Conservation (phyloP, 2,113 vertebrate genomes). For the Alethe castanea region DNA sequence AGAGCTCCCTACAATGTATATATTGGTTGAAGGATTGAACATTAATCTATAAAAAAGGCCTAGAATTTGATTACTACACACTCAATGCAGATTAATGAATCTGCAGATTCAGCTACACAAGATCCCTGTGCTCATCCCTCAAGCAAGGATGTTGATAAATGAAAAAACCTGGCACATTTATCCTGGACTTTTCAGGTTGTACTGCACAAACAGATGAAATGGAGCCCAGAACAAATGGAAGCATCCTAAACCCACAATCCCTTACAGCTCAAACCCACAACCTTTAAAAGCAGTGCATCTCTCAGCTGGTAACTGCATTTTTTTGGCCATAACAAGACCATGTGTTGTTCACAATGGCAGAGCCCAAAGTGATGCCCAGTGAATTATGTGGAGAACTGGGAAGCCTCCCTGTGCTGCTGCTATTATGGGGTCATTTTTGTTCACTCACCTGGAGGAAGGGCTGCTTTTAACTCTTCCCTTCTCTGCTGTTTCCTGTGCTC, state of each 20-base stretch:
- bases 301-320: not conserved
- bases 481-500: not conserved
- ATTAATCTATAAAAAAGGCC: not conserved
- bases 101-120: not conserved
- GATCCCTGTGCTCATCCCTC: not conserved
- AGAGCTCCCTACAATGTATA: not conserved
- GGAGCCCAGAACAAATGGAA: not conserved
- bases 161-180: not conserved
- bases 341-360: rapidly evolving
- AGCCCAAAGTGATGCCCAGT: not conserved
- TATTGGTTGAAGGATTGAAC: not conserved
- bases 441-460: not conserved
- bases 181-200: not conserved
- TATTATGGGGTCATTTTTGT: not conserved
- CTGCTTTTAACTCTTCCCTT: not conserved
- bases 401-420: not conserved
- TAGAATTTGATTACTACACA: not conserved
- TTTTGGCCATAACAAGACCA: not conserved
- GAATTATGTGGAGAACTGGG: not conserved
- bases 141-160: not conserved
- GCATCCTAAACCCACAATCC: not conserved
- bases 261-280: not conserved
- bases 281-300: not conserved
- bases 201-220: not conserved
- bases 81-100: not conserved